Conservation (phyloP, 2,888 invertebrate genomes). For the Eupithecia exiguata region DNA sequence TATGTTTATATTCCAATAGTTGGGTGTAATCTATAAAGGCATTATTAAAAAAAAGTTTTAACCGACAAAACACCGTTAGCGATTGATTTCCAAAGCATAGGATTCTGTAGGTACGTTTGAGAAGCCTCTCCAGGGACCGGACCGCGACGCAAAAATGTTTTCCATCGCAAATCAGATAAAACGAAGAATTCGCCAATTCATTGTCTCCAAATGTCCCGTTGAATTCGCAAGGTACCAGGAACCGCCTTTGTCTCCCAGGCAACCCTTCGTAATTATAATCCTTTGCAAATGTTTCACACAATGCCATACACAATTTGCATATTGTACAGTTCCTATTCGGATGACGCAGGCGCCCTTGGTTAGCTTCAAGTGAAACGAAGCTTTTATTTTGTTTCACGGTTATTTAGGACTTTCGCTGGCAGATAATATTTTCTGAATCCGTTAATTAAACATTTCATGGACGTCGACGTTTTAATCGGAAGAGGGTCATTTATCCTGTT, state of each 20-base stretch:
- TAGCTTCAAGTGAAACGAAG: constrained; percentile 22
- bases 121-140: constrained; percentile 35
- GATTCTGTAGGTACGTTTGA: background rate
- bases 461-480: background rate
- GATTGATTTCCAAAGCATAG: background rate
- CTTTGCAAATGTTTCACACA: constrained; percentile 53
- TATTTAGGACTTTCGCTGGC: constrained; percentile 38
- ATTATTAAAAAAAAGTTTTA: background rate
- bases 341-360: constrained; percentile 26
- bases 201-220: constrained; percentile 47
- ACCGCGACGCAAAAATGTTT: constrained; percentile 28
- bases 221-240: constrained; percentile 49
- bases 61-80: background rate
- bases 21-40: background rate
- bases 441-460: background rate
- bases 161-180: constrained; percentile 42
- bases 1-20: background rate
- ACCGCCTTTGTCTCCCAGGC: constrained; percentile 44
- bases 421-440: constrained; percentile 13
- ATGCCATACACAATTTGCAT: constrained; percentile 52
- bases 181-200: constrained; percentile 41
- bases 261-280: constrained; percentile 53
- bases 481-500: background rate
- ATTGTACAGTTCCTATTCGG: constrained; percentile 51
- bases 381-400: constrained; percentile 38